Base-by-base conservation (phyloP, 2,797 vertebrate species). In the Anguilla obscura region DNA sequence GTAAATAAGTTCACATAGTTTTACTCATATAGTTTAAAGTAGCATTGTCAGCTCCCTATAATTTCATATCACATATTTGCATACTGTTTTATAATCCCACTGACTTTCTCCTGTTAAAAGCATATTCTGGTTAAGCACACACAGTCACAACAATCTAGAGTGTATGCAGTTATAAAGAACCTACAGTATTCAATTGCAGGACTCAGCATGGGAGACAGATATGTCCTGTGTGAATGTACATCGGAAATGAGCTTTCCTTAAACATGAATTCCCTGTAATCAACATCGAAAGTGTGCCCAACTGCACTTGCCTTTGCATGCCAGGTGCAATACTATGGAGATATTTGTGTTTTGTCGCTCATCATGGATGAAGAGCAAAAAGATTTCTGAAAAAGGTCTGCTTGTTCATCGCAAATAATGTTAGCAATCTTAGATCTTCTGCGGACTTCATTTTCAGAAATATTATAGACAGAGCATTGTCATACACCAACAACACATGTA, bases 381-480 rank as follows among this genome's bases (percentile, higher is more conserved):
- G 40, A 74, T 33, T 45, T 80, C 36, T 24, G 40, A 40, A 80
- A 80, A 80, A 24, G 40, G 40, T 80, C 8, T 24, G 5, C 16
- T 33, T 48, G 21, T 80, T 45, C 18, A 80, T 48, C 3, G 24
- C 30, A 69, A 8, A 7, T 5, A 69, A 10, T 69, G 14, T 27
- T 69, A 69, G 5, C 9, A n/a, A 27, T 69, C 63, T 24, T 66
- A 66, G 50, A 60, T 60, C 63, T 91, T 93, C 90, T 93, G 91
- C 93, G 91, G 89, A 90, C 89, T 87, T 89, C 91, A 92, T 45
- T 45, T 63, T 63, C 24, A 24, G 60, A 58, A 58, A 58, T 58
- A 2, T 83, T 90, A 90, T 85, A 91, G 85, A 86, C 88, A 87
- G 85, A 90, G 87, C 66, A 76, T 86, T 86, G 16, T 36, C 71